Evolutionary conservation across 2,113 vertebrate species (phyloP).

Genomic region (Strix aluco): DNA sequence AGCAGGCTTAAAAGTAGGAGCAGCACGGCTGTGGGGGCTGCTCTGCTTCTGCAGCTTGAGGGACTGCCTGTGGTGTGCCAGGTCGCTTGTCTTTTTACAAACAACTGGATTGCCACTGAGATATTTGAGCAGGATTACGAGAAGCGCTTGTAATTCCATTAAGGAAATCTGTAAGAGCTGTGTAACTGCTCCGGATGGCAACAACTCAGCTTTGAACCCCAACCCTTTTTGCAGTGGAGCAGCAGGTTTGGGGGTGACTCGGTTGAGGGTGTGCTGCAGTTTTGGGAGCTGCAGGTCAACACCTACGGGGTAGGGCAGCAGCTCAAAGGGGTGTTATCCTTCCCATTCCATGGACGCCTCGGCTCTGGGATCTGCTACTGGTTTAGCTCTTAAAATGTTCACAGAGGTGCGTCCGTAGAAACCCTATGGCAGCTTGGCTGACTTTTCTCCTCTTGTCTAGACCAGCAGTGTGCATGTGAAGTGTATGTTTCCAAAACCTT

Average conservation of each 20-base stretch:
- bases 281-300: background rate
- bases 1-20: background rate
- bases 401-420: fast-evolving
- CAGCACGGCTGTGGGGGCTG: fast-evolving
- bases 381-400: background rate
- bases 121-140: background rate
- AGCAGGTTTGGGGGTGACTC: background rate
- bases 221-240: fast-evolving
- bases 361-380: background rate
- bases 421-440: background rate
- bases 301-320: background rate
- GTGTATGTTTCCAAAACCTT: background rate
- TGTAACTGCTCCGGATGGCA: background rate
- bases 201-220: too few relatives aligned
- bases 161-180: background rate
- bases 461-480: fast-evolving
- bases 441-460: background rate
- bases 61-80: fast-evolving
- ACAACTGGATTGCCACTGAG: fast-evolving
- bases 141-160: too few relatives aligned
- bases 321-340: background rate
- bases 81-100: background rate
- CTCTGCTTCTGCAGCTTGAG: background rate
- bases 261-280: background rate
- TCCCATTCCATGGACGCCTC: background rate